Evolutionary conservation across 1,140 invertebrate genomes (phyloP).

Genomic region (Heliconius melpomene): DNA sequence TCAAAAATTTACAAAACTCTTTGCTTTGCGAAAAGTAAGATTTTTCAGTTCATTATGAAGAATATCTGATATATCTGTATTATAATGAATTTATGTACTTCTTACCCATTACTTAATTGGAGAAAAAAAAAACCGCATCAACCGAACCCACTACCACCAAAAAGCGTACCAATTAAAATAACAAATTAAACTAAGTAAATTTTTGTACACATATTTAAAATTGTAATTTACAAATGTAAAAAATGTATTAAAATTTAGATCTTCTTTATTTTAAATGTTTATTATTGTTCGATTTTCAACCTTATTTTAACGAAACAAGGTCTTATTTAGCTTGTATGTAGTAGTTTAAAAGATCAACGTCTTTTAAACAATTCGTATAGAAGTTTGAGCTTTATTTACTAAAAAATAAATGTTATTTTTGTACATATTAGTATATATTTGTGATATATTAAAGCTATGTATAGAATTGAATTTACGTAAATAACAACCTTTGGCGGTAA

Average conservation of each 20-base stretch:
- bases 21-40: too few relatives aligned
- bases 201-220: neutral
- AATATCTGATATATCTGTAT: too few relatives aligned
- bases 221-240: constrained; percentile 9
- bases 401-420: neutral
- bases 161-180: constrained; percentile 6
- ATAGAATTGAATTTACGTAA: constrained; percentile 2
- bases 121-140: neutral
- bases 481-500: constrained; percentile 7
- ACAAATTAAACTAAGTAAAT: constrained; percentile 6
- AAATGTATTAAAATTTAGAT: constrained; percentile 4
- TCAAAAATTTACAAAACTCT: too few relatives aligned
- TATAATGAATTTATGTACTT: too few relatives aligned
- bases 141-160: neutral
- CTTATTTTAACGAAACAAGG: rapidly evolving
- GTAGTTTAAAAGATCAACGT: neutral
- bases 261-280: neutral
- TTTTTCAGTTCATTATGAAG: too few relatives aligned
- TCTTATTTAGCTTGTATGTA: neutral
- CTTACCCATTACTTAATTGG: neutral
- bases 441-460: neutral
- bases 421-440: neutral
- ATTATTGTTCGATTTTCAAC: neutral
- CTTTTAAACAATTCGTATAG: neutral
- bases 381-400: neutral